Base-by-base conservation (phyloP, 1,140 invertebrate genomes). In the Subanguina moxae region DNA sequence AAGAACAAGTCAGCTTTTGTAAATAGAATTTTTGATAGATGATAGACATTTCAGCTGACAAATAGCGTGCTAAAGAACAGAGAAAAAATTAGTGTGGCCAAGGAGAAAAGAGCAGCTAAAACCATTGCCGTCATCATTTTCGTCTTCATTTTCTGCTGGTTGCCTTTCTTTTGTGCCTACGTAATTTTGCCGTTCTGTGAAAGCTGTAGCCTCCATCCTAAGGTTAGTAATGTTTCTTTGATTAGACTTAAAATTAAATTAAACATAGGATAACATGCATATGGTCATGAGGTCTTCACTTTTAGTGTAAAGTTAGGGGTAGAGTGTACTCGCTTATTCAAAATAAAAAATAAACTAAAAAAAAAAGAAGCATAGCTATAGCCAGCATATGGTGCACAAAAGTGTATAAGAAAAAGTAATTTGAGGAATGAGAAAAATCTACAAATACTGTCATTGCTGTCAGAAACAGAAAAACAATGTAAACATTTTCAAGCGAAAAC, bases 51-150 rank as follows among this genome's bases (percentile, higher is more conserved):
- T 21, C 62, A 70, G 28, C 57, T 74, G 42, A 79, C 78, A 9
- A 71, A 73, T 13, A 75, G 73, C 5, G 73, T 80, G 1, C 73
- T 81, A 0, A 52, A 68, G 56, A 78, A 76, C 58, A 38, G 79
- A 5, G 81, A 83, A 64, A 82, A 83, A 57, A 82, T 82, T 57
- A 78, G 75, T 69, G 80, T 82, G 8, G 81, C 80, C 25, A 87
- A 87, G 68, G 87, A 88, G 69, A 87, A 87, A 71, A 87, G 88
- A 79, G 88, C 88, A 8, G 88, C 87, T 0, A 82, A 86, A 52
- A 88, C 88, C 73, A 83, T 88, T 17, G 87, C 87, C 0, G 87
- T 88, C 11, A 88, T 88, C 65, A 87, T 88, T 80, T 87, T 87
- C 8, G 88, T 87, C 0, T 88, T 88, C 78, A 85, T 87, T 3